Conservation (phyloP, 2,797 vertebrate species). For the Coregonus suidteri region DNA sequence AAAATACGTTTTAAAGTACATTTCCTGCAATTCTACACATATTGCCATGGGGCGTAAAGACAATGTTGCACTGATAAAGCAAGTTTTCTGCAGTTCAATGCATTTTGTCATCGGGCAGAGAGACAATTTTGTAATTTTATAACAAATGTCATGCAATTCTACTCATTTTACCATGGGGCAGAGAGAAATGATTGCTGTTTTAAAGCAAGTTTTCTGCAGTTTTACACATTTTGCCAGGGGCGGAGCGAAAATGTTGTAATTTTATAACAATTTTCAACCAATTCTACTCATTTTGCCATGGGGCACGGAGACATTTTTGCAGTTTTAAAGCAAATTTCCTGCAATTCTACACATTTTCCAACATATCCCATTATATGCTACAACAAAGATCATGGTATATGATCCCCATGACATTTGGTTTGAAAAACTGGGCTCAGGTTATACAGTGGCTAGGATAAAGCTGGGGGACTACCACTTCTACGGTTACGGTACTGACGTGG, state of each 20-base stretch:
- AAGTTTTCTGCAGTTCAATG: too few species aligned
- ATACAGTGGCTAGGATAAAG: constrained; percentile 95
- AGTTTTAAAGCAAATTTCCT: neutral
- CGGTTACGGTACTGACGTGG: constrained; percentile 94
- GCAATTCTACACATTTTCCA: neutral
- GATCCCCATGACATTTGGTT: neutral
- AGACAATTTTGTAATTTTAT: too few species aligned
- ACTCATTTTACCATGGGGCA: too few species aligned
- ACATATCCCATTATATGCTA: neutral
- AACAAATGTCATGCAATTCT: too few species aligned
- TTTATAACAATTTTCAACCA: too few species aligned
- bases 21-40: too few species aligned
- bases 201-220: neutral
- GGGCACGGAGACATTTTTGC: neutral
- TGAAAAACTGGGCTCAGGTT: constrained; percentile 44
- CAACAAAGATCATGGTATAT: neutral
- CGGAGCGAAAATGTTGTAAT: too few species aligned
- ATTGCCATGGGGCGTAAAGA: too few species aligned
- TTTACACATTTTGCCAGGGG: neutral
- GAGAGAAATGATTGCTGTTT: neutral
- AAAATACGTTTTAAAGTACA: too few species aligned
- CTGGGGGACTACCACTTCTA: constrained; percentile 99
- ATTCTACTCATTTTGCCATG: too few species aligned
- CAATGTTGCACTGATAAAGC: too few species aligned
- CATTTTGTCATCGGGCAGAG: too few species aligned